Percentiles rank a stretch among this genome's conserved stretches.
Conservation (phyloP, 92 coral and sea anemone genomes). For the Paragorgia papillata region DNA sequence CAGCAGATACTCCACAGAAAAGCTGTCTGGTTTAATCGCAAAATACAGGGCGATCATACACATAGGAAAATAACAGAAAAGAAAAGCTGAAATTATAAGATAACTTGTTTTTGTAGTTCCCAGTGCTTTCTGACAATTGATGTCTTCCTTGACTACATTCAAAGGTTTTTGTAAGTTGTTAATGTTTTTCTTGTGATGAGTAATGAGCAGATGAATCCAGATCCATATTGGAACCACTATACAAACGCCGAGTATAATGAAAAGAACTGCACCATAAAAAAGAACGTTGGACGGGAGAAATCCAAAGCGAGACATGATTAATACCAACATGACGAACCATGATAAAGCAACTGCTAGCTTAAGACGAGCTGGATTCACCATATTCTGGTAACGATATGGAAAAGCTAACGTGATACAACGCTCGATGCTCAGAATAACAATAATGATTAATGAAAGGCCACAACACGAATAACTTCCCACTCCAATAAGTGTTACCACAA, state of each 20-base stretch:
- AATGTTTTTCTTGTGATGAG: background rate
- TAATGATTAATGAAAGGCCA: background rate
- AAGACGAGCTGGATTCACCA: constrained; percentile 2
- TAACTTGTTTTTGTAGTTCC: constrained; percentile 11
- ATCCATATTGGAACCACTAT: constrained; percentile 1
- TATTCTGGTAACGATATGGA: constrained; percentile 28
- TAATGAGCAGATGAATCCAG: constrained; percentile 35
- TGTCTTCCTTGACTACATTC: background rate
- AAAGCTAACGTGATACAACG: constrained; percentile 25
- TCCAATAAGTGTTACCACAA: background rate
- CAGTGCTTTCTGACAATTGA: no score
- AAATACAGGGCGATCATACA: background rate
- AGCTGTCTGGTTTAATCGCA: background rate
- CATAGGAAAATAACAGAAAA: background rate
- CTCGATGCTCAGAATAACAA: constrained; percentile 11
- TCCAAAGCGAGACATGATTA: background rate
- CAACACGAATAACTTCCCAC: background rate
- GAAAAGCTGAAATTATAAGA: constrained; percentile 3
- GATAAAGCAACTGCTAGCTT: background rate
- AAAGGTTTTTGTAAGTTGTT: background rate
- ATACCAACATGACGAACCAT: background rate
- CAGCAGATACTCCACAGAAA: background rate
- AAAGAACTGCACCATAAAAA: background rate
- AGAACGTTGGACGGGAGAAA: background rate
- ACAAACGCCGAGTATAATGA: background rate